Base-by-base conservation (phyloP, 1,140 invertebrate genomes). In the Lordiphosa clarofinis region DNA sequence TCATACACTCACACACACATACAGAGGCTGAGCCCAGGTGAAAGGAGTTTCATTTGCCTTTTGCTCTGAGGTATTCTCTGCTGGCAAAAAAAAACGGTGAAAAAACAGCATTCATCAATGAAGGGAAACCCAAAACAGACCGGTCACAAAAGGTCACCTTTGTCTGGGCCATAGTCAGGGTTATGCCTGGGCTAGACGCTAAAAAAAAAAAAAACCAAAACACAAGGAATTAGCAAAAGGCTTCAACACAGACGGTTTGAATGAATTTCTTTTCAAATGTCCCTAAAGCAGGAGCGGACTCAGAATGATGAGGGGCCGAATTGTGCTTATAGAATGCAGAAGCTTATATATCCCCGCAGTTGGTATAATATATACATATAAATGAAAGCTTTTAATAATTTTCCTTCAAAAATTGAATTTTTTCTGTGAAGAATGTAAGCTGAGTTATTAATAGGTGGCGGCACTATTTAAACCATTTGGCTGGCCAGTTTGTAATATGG, bases 41-140 rank as follows among this genome's bases (percentile, higher is more conserved):
- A 66, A 69, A 68, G 67, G 62, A 62, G 60, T 64, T 76, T 75
- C 72, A 61, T 72, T 79, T 82, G 71, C 50, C 65, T 71, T 79
- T 71, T 75, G 61, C 66, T 71, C 63, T 61, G 68, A 59, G 36
- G 47, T 40, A 67, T 42, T 53, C n/a, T 48, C 42, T 56, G 49
- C 61, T 44, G 35, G 47, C 44, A 28, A 48, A 48, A 35, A 33
- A 50, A 50, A 39, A 6, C 7, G 49, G 10, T 44, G 31, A 42
- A 40, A 47, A 38, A 39, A 24, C 36, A 56, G 39, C 39, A 33
- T 31, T 47, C 43, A 58, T 64, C 60, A 58, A 54, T 62, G 54
- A 36, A 19, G 31, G 10, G 3, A 44, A 31, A 43, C 13, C 21
- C 15, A 31, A 53, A 49, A 53, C 55, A 5, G 19, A 40, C 36